Percentiles rank a stretch among this genome's conserved stretches.
These are phyloP conservation scores for Lamellibrachia columna DNA, from an alignment of 2,888 invertebrate genomes.

Conservation along the genomic window DNA sequence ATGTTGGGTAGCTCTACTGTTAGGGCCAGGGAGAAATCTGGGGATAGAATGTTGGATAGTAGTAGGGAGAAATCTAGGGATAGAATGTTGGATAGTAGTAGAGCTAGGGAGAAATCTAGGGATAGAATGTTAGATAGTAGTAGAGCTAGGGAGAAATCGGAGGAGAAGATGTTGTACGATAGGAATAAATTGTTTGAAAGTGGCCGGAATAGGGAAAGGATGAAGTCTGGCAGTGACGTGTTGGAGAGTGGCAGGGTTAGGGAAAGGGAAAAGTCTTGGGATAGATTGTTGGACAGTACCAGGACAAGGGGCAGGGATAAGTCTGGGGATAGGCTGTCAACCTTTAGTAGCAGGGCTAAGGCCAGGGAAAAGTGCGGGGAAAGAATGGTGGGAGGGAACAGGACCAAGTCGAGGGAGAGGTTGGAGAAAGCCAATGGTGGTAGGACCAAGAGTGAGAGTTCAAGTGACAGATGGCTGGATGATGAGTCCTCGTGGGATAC, in stretches of 20 bases:
- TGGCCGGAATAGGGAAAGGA: not conserved
- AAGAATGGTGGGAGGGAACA: not conserved
- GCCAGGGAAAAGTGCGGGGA: not conserved
- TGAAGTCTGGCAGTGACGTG: not conserved
- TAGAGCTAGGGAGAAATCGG: not conserved
- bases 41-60: not conserved
- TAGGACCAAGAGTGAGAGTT: not conserved
- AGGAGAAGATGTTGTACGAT: not conserved
- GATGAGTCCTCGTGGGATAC: not conserved
- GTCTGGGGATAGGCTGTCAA: not conserved
- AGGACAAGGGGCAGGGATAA: not conserved
- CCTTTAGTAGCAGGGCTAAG: not conserved
- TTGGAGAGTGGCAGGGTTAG: not conserved
- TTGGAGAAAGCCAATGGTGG: not conserved
- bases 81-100: not conserved
- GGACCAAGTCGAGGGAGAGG: not conserved
- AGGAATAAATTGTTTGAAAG: not conserved
- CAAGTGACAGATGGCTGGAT: not conserved
- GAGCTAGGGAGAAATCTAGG: not conserved
- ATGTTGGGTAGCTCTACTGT: not conserved
- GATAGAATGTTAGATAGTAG: not conserved
- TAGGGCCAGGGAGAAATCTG: not conserved
- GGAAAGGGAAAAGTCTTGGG: constrained; percentile 1
- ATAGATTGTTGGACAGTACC: not conserved
- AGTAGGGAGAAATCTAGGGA: not conserved